These are phyloP conservation scores for Ahaetulla prasina DNA, from an alignment of 2,113 vertebrate species.

Conservation along the genomic window DNA sequence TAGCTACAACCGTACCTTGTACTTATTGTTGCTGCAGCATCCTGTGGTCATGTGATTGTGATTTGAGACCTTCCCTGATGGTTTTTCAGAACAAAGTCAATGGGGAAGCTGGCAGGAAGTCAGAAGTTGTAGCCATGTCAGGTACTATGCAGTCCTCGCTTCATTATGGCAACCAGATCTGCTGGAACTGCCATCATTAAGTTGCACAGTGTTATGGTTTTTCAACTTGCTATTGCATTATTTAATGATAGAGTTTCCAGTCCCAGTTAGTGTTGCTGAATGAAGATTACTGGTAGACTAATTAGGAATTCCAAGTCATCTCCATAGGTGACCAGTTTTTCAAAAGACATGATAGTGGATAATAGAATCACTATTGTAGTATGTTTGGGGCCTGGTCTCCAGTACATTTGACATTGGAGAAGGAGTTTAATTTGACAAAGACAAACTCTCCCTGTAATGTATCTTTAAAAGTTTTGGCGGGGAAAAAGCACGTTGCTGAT, in stretches of 20 bases:
- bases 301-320: background rate
- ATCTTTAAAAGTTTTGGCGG: too few species aligned
- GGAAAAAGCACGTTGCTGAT: too few species aligned
- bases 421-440: background rate
- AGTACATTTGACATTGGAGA: background rate
- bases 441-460: background rate
- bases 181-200: background rate
- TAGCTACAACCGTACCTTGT: background rate
- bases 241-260: background rate
- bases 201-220: background rate
- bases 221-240: background rate
- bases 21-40: background rate
- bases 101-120: background rate
- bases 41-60: background rate
- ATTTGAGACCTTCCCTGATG: background rate
- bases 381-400: background rate
- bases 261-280: background rate
- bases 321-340: background rate
- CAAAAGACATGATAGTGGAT: background rate
- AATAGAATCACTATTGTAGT: background rate
- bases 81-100: background rate
- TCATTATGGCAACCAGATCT: background rate
- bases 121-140: background rate
- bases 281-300: background rate
- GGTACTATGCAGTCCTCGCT: background rate